These are phyloP conservation scores for Holacanthella duospinosa DNA, from an alignment of 2,888 invertebrate species.

Conservation along the genomic window DNA sequence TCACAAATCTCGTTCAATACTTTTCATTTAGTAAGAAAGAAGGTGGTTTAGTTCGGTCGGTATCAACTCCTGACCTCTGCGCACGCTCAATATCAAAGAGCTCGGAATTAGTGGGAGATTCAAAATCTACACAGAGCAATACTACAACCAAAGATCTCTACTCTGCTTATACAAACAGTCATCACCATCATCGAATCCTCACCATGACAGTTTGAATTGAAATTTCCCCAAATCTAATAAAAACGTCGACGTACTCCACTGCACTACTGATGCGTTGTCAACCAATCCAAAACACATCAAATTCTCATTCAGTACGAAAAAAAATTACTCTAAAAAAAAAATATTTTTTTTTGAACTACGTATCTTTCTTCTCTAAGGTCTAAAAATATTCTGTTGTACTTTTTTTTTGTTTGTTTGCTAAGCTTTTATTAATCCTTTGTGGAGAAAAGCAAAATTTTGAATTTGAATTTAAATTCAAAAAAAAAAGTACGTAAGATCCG, in stretches of 20 bases:
- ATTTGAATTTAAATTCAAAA: no score
- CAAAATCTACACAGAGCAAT: constrained; percentile 1
- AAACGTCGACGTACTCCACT: not conserved
- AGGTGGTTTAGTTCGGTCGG: constrained; percentile 21
- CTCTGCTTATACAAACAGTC: constrained; percentile 10
- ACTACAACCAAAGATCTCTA: constrained; percentile 21
- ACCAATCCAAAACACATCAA: not conserved
- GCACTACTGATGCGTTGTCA: not conserved
- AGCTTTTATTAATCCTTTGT: not conserved
- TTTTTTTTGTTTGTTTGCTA: not conserved
- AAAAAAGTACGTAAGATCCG: no score
- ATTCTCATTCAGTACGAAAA: no score
- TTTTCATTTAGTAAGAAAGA: constrained; percentile 44
- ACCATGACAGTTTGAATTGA: constrained; percentile 18
- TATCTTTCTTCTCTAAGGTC: not conserved
- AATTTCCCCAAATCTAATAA: not conserved
- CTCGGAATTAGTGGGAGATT: not conserved
- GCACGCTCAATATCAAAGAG: not conserved
- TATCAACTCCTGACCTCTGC: constrained; percentile 29
- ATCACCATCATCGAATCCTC: constrained; percentile 15
- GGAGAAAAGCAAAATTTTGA: no score
- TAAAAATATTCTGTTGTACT: not conserved
- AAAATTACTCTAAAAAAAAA: not conserved
- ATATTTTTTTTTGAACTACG: not conserved
- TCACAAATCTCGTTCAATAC: constrained; percentile 51